phyloP scores from a whole-genome alignment of 2,888 invertebrate genomes.

The Cancer borealis region DNA sequence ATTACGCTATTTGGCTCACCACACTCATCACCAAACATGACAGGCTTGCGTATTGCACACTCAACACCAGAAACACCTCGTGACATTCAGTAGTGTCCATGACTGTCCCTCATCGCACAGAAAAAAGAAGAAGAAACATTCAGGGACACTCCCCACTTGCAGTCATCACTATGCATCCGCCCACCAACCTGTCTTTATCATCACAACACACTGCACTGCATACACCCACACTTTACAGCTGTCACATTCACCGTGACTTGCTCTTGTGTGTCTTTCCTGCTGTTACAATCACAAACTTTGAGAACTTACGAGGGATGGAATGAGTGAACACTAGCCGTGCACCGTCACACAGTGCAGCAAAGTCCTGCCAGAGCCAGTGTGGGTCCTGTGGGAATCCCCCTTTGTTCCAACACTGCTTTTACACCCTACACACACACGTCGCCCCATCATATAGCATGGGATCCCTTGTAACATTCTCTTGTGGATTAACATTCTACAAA shows the following conservation, averaged over 20 bases:
- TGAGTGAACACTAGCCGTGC: background rate
- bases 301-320: background rate
- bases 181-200: background rate
- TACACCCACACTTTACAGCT: background rate
- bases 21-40: background rate
- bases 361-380: background rate
- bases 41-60: background rate
- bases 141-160: background rate
- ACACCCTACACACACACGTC: background rate
- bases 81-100: background rate
- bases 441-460: background rate
- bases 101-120: background rate
- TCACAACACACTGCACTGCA: background rate
- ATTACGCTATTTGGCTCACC: background rate
- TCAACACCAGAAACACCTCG: background rate
- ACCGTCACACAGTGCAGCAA: background rate
- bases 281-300: background rate
- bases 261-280: background rate
- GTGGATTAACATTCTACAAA: background rate
- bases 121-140: background rate
- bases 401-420: conserved; percentile 14
- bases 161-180: background rate
- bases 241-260: background rate
- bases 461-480: background rate
- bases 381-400: background rate